Base-by-base conservation (phyloP, 2,113 vertebrate genomes). In the Pardalotus punctatus region DNA sequence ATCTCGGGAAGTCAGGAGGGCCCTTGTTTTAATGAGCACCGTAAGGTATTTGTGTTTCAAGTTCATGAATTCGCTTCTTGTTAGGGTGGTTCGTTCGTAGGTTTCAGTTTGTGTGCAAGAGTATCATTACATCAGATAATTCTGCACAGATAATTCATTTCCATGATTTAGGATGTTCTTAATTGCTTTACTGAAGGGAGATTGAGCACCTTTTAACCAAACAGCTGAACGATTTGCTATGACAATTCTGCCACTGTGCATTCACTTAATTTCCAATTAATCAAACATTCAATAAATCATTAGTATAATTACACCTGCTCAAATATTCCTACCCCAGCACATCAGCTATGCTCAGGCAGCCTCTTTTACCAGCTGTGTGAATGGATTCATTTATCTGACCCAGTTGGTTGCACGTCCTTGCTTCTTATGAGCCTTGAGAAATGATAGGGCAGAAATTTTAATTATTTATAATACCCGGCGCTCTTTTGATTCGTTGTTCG, bases 281-380 rank as follows among this genome's bases (percentile, higher is more conserved):
- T 98, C 98, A 98, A 98, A 98, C 93, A 95, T 97, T 98, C 97
- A 98, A 98, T 98, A 98, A 98, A 98, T 98, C 98, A 98, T 98
- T 98, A 97, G 97, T 97, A 86, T 98, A 98, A 98, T 98, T 98
- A 97, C 94, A 98, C 96, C 96, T 97, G 93, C 89, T 97, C 95
- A 95, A 94, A 85, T 95, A 96, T 95, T 95, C 91, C 69, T 95
- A 93, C 94, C 93, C 93, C 69, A 88, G 93, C 80, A 82, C 95
- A 95, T 98, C 97, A 98, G 96, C 95, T 96, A 79, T 91, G 88
- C 96, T 94, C 94, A 87, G 89, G 69, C 95, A 96, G 88, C 50
- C 85, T 86, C 92, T 88, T 93, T 61, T 57, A 91, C 93, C 85
- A 86, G 94, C 88, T 78, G 61, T 83, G 82, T 82, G 94, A 94